Evolutionary conservation across 2,888 invertebrate genomes (phyloP).

Genomic region (Diadegma fenestrale): DNA sequence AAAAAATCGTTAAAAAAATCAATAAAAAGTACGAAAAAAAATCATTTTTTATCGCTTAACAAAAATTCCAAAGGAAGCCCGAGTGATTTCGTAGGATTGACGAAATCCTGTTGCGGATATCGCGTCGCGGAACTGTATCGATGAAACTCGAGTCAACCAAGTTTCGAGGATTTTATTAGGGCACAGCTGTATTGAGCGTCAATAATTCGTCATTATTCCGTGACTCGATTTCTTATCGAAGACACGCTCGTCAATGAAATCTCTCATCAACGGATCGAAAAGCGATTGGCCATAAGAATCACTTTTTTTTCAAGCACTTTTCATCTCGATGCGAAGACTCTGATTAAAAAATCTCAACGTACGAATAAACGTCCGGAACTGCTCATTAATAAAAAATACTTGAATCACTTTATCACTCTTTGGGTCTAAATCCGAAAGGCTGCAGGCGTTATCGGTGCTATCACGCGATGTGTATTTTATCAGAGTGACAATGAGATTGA

Average conservation of each 20-base stretch:
- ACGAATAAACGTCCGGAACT: background rate
- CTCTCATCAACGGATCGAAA: background rate
- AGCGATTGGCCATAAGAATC: background rate
- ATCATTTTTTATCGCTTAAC: background rate
- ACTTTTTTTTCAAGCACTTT: background rate
- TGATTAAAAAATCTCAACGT: background rate
- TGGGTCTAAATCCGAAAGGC: background rate
- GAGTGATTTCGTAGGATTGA: background rate
- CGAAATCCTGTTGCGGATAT: background rate
- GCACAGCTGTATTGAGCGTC: background rate
- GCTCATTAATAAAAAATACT: background rate
- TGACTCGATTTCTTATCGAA: conserved; percentile 1
- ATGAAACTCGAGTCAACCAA: background rate
- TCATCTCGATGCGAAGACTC: background rate
- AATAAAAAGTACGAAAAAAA: background rate
- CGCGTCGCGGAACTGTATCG: background rate
- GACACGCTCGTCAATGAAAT: background rate
- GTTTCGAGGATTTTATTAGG: background rate
- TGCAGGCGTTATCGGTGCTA: background rate
- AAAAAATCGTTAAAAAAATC: background rate
- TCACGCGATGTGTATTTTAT: background rate
- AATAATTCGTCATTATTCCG: conserved; percentile 1
- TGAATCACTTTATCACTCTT: background rate
- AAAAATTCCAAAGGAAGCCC: background rate
- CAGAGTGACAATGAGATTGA: background rate